A percentile compares a stretch with the other conserved stretches of the same genome.
Evolutionary conservation across 2,797 vertebrate genomes (phyloP).

Genomic region (Pithecia hirsuta): DNA sequence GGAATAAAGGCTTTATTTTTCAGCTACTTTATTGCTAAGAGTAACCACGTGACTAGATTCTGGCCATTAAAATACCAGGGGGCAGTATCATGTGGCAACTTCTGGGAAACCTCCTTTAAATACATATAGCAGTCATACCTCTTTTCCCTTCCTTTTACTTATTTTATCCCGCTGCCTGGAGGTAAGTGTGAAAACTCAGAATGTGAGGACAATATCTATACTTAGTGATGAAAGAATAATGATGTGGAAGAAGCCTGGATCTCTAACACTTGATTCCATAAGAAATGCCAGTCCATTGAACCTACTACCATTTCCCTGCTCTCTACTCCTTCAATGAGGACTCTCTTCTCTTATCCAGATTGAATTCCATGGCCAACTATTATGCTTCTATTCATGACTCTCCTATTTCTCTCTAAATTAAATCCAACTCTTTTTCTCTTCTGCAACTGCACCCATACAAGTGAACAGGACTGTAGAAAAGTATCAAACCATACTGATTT

Average conservation of each 20-base stretch:
- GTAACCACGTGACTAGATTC: background rate
- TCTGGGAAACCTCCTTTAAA: background rate
- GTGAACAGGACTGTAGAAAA: background rate
- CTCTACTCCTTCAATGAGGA: background rate
- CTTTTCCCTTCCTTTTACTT: background rate
- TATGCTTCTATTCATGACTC: background rate
- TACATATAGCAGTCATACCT: background rate
- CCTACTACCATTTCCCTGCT: background rate
- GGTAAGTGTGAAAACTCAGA: background rate
- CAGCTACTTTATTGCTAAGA: background rate
- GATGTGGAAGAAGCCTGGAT: background rate
- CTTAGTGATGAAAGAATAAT: background rate
- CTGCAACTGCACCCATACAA: background rate
- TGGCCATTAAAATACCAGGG: background rate
- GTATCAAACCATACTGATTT: background rate
- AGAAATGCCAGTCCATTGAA: background rate
- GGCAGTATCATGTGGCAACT: background rate
- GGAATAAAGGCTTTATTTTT: background rate
- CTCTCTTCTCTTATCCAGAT: background rate
- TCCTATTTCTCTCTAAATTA: background rate
- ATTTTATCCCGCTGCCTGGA: background rate
- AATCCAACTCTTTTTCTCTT: background rate
- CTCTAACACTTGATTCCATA: background rate
- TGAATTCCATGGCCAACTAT: background rate
- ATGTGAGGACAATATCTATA: background rate